Evolutionary conservation across 2,797 vertebrate genomes (phyloP).

Genomic region (Octomys mimax): DNA sequence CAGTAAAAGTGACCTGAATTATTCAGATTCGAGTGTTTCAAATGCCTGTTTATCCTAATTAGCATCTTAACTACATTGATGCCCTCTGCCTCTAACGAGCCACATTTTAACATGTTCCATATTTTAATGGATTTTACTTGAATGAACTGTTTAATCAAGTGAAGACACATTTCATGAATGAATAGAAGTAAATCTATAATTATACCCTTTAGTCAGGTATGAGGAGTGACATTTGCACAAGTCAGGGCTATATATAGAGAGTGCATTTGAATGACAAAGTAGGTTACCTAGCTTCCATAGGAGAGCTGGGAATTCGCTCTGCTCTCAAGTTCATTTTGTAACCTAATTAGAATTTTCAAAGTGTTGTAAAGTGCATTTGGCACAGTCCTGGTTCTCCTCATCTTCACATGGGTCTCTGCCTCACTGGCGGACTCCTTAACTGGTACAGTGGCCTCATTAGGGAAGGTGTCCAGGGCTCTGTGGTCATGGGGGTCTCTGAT

Average conservation of each 20-base stretch:
- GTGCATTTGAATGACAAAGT: conserved; percentile 84
- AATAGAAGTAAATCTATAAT: conserved; percentile 85
- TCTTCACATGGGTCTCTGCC: background rate
- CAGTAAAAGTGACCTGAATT: conserved; percentile 84
- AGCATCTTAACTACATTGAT: conserved; percentile 76
- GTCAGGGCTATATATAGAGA: conserved; percentile 79
- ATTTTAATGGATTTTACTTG: conserved; percentile 84
- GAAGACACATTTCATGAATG: conserved; percentile 86
- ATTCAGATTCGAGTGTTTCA: conserved; percentile 80
- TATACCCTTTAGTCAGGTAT: conserved; percentile 84
- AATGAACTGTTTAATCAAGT: conserved; percentile 86
- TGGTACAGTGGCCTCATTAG: background rate
- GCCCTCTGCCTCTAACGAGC: conserved; percentile 72
- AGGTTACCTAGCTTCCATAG: conserved; percentile 81
- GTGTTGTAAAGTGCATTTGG: conserved; percentile 62
- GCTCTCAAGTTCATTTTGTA: conserved; percentile 71
- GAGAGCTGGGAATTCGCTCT: conserved; percentile 60
- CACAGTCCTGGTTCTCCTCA: background rate
- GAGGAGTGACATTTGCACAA: conserved; percentile 82
- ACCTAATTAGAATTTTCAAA: conserved; percentile 78
- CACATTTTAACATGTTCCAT: conserved; percentile 75
- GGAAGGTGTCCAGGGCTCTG: background rate
- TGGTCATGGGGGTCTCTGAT: background rate
- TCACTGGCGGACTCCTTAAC: conserved; percentile 40
- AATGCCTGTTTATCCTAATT: conserved; percentile 84